These are phyloP conservation scores for Okapia johnstoni DNA, from an alignment of 2,113 vertebrate genomes.

Conservation along the genomic window DNA sequence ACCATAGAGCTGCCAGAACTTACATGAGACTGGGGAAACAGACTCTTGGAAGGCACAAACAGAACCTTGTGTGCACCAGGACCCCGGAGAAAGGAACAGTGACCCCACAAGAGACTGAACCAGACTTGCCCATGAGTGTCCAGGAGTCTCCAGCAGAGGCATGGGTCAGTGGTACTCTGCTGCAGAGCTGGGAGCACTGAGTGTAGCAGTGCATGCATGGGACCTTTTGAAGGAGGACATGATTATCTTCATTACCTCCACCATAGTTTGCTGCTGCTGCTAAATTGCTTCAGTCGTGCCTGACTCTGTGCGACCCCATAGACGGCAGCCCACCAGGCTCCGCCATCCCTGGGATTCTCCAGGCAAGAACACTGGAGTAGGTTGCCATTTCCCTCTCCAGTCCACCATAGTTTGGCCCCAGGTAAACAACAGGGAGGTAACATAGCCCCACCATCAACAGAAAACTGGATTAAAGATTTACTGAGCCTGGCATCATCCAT, in stretches of 20 bases:
- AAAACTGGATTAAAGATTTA: no score
- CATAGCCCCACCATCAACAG: no score
- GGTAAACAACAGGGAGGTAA: background rate
- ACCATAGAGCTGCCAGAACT: background rate
- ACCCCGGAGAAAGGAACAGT: background rate
- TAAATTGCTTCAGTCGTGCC: no score
- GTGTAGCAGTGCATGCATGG: background rate
- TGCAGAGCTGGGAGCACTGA: background rate
- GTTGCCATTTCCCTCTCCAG: no score
- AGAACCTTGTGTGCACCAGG: background rate
- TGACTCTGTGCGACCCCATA: no score
- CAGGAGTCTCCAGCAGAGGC: background rate
- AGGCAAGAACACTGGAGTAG: no score
- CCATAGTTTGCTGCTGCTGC: background rate
- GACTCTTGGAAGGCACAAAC: background rate
- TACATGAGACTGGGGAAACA: background rate
- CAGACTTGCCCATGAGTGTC: background rate
- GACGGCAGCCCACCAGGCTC: no score
- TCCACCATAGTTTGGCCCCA: background rate
- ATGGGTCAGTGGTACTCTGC: rapidly evolving
- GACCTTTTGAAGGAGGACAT: background rate
- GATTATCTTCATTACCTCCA: background rate
- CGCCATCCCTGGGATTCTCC: no score
- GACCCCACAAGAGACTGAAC: background rate
- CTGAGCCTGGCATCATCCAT: no score